A percentile compares a stretch with the other conserved stretches of the same genome.
Evolutionary conservation across 2,888 invertebrate genomes (phyloP).

Genomic region (Plebejus anna): DNA sequence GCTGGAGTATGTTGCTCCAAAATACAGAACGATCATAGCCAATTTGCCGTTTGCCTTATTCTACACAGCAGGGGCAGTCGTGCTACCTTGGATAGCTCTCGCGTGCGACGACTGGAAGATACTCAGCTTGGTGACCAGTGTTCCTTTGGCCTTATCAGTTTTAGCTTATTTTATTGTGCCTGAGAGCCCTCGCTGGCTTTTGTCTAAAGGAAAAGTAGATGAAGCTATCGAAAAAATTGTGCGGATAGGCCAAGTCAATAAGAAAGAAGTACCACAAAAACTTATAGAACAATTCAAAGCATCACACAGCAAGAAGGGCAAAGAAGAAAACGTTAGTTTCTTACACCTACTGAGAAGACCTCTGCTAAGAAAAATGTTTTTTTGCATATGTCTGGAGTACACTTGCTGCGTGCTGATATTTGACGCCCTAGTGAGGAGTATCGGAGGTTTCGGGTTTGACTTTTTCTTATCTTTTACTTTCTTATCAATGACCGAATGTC

Average conservation of each 20-base stretch:
- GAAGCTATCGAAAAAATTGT: conserved; percentile 52
- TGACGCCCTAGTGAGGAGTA: conserved; percentile 56
- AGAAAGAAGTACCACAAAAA: conserved; percentile 48
- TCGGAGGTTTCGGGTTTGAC: conserved; percentile 54
- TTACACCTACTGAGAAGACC: conserved; percentile 51
- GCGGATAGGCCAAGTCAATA: conserved; percentile 52
- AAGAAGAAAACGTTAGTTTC: conserved; percentile 42
- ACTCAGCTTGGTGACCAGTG: conserved; percentile 54
- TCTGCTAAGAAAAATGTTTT: conserved; percentile 49
- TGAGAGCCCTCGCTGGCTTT: conserved; percentile 63
- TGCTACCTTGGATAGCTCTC: conserved; percentile 59
- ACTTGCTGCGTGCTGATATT: conserved; percentile 53
- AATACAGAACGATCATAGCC: conserved; percentile 56
- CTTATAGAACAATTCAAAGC: conserved; percentile 52
- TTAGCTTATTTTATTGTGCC: conserved; percentile 55
- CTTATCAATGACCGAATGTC: conserved; percentile 60
- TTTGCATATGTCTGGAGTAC: conserved; percentile 52
- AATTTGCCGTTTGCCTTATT: conserved; percentile 59
- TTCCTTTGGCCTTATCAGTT: conserved; percentile 52
- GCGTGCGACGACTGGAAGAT: conserved; percentile 59
- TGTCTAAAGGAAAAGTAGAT: conserved; percentile 55
- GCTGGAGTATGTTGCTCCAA: conserved; percentile 60
- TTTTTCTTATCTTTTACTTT: conserved; percentile 62
- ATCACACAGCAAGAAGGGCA: conserved; percentile 36
- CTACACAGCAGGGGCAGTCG: conserved; percentile 46